Evolutionary conservation across 2,888 invertebrate genomes (phyloP).

Genomic region (Lasius fuliginosus): DNA sequence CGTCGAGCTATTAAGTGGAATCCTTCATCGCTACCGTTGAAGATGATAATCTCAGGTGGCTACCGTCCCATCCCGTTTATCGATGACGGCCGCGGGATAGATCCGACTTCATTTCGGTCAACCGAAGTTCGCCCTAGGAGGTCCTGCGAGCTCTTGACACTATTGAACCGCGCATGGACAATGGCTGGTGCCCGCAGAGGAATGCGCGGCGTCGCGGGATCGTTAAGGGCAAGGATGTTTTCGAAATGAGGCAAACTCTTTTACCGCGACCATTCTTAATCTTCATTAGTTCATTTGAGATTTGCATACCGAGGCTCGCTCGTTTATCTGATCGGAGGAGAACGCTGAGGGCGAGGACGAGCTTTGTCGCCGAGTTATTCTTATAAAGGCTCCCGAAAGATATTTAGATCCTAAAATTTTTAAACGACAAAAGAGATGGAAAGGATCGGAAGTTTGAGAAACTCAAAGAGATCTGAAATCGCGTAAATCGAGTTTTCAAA

Average conservation of each 20-base stretch:
- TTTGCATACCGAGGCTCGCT: constrained; percentile 83
- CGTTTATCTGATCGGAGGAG: constrained; percentile 83
- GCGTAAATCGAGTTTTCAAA: not conserved
- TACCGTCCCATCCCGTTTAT: constrained; percentile 63
- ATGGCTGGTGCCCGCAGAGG: constrained; percentile 76
- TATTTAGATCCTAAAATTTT: constrained; percentile 2
- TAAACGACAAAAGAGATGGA: not conserved
- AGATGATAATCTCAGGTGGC: constrained; percentile 76
- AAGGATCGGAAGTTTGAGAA: not conserved
- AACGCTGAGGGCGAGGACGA: constrained; percentile 77
- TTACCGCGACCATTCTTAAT: constrained; percentile 83
- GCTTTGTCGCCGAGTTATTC: constrained; percentile 55
- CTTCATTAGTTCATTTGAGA: constrained; percentile 85
- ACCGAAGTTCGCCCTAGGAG: constrained; percentile 82
- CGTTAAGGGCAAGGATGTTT: constrained; percentile 81
- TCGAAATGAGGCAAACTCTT: constrained; percentile 82
- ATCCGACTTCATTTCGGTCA: constrained; percentile 68
- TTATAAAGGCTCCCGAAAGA: constrained; percentile 34
- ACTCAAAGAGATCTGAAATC: not conserved
- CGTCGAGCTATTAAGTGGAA: constrained; percentile 76
- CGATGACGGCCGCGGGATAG: constrained; percentile 70
- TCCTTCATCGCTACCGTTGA: constrained; percentile 79
- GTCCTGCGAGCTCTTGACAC: constrained; percentile 78
- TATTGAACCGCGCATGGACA: constrained; percentile 76
- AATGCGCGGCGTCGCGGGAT: constrained; percentile 80